Percentiles rank a stretch among this genome's conserved stretches.
Evolutionary conservation across 1,140 invertebrate species (phyloP).

Genomic region (Penaeus indicus): DNA sequence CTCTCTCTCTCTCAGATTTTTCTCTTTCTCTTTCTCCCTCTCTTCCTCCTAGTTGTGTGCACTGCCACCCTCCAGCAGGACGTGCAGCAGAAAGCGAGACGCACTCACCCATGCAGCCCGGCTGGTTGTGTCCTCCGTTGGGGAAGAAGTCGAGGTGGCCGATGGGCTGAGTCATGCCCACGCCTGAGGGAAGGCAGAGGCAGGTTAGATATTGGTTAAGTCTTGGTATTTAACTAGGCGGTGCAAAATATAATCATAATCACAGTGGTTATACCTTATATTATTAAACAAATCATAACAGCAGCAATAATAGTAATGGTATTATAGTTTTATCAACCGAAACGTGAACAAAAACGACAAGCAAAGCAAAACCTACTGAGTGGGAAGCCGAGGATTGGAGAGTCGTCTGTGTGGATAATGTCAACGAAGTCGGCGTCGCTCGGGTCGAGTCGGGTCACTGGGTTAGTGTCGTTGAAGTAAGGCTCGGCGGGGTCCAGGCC

Average conservation of each 20-base stretch:
- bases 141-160: slow-evolving; percentile 93
- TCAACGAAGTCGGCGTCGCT: slow-evolving; percentile 89
- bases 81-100: slow-evolving; percentile 68
- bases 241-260: too few relatives aligned
- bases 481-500: slow-evolving; percentile 94
- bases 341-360: not conserved
- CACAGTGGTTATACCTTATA: too few relatives aligned
- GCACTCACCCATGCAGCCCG: slow-evolving; percentile 82
- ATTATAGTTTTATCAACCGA: not conserved
- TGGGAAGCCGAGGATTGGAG: slow-evolving; percentile 79
- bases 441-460: slow-evolving; percentile 85
- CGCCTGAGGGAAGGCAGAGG: slow-evolving; percentile 71
- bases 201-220: not conserved
- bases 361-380: slow-evolving; percentile 50
- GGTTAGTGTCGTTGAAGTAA: slow-evolving; percentile 86
- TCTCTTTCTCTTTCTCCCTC: too few relatives aligned
- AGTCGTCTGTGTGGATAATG: slow-evolving; percentile 88
- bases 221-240: too few relatives aligned
- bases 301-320: too few relatives aligned
- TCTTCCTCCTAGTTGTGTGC: not conserved
- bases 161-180: slow-evolving; percentile 84
- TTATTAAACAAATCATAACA: too few relatives aligned
- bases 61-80: too few relatives aligned
- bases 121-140: slow-evolving; percentile 87
- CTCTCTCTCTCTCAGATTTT: too few relatives aligned